A percentile compares a stretch with the other conserved stretches of the same genome.
Conservation (phyloP, 1,140 invertebrate species). For the Drosophila melanogaster region Release_6_plus_ISO1_MT NT_033779.5:11534501-11535000, state of each 20-base stretch:
- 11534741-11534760: not conserved
- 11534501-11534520: conserved; percentile 72
- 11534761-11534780: too few relatives aligned
- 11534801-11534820: too few relatives aligned
- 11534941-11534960: not conserved
- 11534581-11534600: conserved; percentile 51
- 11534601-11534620: not conserved
- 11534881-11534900: too few relatives aligned
- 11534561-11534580: conserved; percentile 81
- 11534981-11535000: not conserved
- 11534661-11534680: conserved; percentile 8
- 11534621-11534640: conserved; percentile 5
- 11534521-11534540: conserved; percentile 84
- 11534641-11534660: conserved; percentile 3
- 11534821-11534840: too few relatives aligned
- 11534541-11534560: conserved; percentile 83
- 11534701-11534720: not conserved
- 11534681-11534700: not conserved
- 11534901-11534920: too few relatives aligned
- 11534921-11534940: not conserved
- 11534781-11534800: too few relatives aligned
- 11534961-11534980: conserved; percentile 16
- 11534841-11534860: too few relatives aligned
- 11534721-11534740: not conserved
- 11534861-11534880: not conserved